These are phyloP conservation scores for Diachrysia chrysitis DNA, from an alignment of 2,888 invertebrate species.

Conservation along the genomic window DNA sequence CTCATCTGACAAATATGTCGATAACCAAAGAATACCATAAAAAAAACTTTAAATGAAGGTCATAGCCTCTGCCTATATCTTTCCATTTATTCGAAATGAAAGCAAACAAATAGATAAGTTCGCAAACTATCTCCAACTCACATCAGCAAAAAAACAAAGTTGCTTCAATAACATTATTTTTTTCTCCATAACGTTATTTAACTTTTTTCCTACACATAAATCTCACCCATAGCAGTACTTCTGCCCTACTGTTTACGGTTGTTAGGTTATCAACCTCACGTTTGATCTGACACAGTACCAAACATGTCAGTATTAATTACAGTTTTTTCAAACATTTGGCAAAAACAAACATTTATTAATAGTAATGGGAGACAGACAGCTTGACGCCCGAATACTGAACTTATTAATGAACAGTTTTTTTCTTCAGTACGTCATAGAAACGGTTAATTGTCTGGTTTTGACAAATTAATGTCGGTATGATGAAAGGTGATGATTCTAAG, in stretches of 20 bases:
- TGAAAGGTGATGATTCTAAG: conserved; percentile 13
- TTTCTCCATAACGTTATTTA: too few species aligned
- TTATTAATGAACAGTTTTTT: conserved; percentile 36
- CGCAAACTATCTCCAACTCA: too few species aligned
- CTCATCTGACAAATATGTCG: too few species aligned
- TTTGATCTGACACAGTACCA: conserved; percentile 58
- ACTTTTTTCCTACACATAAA: too few species aligned
- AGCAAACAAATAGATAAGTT: too few species aligned
- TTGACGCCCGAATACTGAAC: conserved; percentile 50
- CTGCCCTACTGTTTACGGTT: background rate
- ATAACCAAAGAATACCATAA: too few species aligned
- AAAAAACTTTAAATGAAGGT: too few species aligned
- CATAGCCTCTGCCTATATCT: too few species aligned
- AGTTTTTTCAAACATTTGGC: conserved; percentile 55
- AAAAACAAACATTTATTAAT: conserved; percentile 62
- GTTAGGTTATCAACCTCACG: conserved; percentile 61
- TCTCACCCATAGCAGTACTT: background rate
- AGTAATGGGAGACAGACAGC: conserved; percentile 53
- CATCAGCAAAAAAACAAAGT: too few species aligned
- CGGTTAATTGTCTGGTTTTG: conserved; percentile 32
- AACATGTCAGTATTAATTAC: conserved; percentile 65
- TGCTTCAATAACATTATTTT: too few species aligned
- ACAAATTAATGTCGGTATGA: conserved; percentile 25
- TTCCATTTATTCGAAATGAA: too few species aligned
- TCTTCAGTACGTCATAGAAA: conserved; percentile 26